These are phyloP conservation scores for Chascanopsetta lugubris DNA, from an alignment of 2,113 vertebrate species.

Conservation along the genomic window DNA sequence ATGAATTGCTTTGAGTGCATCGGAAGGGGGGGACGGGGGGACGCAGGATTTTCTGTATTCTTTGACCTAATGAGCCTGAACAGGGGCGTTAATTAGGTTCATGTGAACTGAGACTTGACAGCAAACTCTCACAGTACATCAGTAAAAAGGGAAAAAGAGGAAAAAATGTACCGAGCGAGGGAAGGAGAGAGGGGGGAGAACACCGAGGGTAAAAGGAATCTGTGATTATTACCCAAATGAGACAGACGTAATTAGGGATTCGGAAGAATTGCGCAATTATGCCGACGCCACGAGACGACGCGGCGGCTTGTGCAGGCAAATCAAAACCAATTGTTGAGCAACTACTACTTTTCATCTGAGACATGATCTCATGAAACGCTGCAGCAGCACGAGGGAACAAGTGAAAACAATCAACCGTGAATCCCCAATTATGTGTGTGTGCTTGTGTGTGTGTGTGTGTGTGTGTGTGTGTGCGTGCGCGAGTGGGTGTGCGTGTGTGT, in stretches of 20 bases:
- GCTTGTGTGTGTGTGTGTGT: too few species aligned
- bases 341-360: slow-evolving; percentile 59
- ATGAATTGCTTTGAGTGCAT: slow-evolving; percentile 84
- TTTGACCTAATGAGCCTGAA: slow-evolving; percentile 86
- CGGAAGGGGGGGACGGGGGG: slow-evolving; percentile 57
- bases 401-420: slow-evolving; percentile 35
- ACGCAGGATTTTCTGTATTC: slow-evolving; percentile 76
- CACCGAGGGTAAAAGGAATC: slow-evolving; percentile 69
- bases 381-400: slow-evolving; percentile 6
- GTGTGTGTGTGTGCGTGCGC: too few species aligned
- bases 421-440: slow-evolving; percentile 40
- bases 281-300: slow-evolving; percentile 52
- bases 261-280: slow-evolving; percentile 73
- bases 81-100: slow-evolving; percentile 83
- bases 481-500: too few species aligned
- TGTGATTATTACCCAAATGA: slow-evolving; percentile 77
- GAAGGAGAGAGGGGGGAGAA: slow-evolving; percentile 28
- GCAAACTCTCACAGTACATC: slow-evolving; percentile 79
- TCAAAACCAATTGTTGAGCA: slow-evolving; percentile 73
- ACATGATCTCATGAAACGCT: slow-evolving; percentile 55
- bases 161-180: slow-evolving; percentile 8
- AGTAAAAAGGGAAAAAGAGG: slow-evolving; percentile 39
- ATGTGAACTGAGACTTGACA: slow-evolving; percentile 82
- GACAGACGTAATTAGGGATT: slow-evolving; percentile 77
- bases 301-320: slow-evolving; percentile 55